A percentile compares a stretch with the other conserved stretches of the same genome.
Evolutionary conservation across 2,888 invertebrate genomes (phyloP).

Genomic region (Germaria angustata): DNA sequence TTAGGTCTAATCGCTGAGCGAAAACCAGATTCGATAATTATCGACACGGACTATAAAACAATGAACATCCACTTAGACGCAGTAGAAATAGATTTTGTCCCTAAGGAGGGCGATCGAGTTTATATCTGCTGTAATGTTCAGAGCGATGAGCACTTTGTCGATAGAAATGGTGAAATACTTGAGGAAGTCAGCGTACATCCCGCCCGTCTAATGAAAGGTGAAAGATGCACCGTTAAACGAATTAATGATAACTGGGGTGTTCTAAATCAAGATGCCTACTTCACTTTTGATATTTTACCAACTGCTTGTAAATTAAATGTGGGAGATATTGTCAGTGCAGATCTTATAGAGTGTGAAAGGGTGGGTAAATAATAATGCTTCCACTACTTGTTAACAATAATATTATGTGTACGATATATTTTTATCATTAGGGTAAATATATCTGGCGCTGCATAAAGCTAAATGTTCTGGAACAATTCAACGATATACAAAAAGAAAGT

Average conservation of each 20-base stretch:
- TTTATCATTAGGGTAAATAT: slow-evolving; percentile 77
- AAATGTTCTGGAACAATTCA: slow-evolving; percentile 68
- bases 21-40: slow-evolving; percentile 71
- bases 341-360: slow-evolving; percentile 87
- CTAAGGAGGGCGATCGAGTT: slow-evolving; percentile 86
- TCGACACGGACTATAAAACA: slow-evolving; percentile 81
- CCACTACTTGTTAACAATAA: background rate
- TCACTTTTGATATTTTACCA: slow-evolving; percentile 82
- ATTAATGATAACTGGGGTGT: slow-evolving; percentile 81
- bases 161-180: slow-evolving; percentile 82
- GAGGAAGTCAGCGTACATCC: slow-evolving; percentile 83
- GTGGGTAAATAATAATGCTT: slow-evolving; percentile 67
- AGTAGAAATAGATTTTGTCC: slow-evolving; percentile 84
- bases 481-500: background rate
- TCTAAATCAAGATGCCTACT: slow-evolving; percentile 83
- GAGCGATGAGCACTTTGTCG: slow-evolving; percentile 82
- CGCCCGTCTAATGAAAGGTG: slow-evolving; percentile 82
- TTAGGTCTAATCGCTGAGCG: slow-evolving; percentile 72
- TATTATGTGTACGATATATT: background rate
- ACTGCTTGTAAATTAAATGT: slow-evolving; percentile 81
- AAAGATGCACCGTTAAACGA: slow-evolving; percentile 79
- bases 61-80: slow-evolving; percentile 84
- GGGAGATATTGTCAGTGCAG: slow-evolving; percentile 84
- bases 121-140: slow-evolving; percentile 84
- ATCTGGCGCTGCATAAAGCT: slow-evolving; percentile 75